These are phyloP conservation scores for Lutjanus argentimaculatus DNA, from an alignment of 2,797 vertebrate species.

Conservation along the genomic window DNA sequence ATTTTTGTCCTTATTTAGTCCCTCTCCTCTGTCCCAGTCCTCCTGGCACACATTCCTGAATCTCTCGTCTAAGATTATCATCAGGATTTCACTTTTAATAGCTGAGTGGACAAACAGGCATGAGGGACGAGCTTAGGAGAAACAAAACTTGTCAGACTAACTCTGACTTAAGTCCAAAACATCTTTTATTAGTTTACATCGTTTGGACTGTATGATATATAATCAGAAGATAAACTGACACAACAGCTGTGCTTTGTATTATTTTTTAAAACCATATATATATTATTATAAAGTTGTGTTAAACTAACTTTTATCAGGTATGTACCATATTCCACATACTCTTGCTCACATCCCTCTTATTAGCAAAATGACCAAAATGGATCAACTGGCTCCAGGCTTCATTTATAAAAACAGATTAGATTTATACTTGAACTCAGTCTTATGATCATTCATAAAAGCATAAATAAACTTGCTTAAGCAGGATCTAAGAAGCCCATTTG, in stretches of 20 bases:
- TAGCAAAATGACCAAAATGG: too few relatives aligned
- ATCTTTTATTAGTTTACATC: neutral
- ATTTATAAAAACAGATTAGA: too few relatives aligned
- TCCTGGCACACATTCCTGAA: conserved; percentile 61
- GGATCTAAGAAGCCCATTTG: too few relatives aligned
- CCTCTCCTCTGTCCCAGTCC: conserved; percentile 46
- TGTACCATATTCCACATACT: too few relatives aligned
- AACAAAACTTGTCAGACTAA: neutral
- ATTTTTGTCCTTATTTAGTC: conserved; percentile 58
- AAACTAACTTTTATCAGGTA: neutral
- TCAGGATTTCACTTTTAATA: conserved; percentile 40
- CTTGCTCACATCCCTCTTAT: too few relatives aligned
- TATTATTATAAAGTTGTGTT: neutral
- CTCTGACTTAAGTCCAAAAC: neutral
- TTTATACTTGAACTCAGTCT: too few relatives aligned
- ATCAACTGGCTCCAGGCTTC: too few relatives aligned
- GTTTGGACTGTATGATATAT: neutral
- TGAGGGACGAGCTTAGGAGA: neutral
- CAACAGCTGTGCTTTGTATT: neutral
- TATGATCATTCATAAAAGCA: too few relatives aligned
- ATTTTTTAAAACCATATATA: too few relatives aligned
- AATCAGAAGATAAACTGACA: neutral
- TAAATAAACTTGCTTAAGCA: too few relatives aligned
- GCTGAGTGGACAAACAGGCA: conserved; percentile 41
- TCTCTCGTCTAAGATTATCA: conserved; percentile 29